phyloP scores from a whole-genome alignment of 2,113 vertebrate species.

The Channa argus region DNA sequence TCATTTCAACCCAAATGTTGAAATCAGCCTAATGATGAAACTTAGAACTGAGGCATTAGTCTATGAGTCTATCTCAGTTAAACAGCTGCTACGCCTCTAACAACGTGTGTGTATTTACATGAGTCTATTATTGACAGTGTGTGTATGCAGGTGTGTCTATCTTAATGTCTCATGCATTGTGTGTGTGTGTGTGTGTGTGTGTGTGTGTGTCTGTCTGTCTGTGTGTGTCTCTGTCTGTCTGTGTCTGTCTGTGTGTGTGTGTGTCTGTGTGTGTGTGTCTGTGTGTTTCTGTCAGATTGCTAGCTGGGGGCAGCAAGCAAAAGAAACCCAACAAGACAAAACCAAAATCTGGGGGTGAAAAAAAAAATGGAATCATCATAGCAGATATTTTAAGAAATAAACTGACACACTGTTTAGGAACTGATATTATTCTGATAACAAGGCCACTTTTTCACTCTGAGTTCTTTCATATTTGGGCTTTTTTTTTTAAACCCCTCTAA shows the following conservation, averaged over 20 bases:
- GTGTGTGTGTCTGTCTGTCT: constrained; percentile 3
- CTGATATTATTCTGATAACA: constrained; percentile 65
- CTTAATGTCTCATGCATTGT: not conserved
- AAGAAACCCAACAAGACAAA: constrained; percentile 45
- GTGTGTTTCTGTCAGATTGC: constrained; percentile 38
- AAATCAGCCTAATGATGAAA: constrained; percentile 58
- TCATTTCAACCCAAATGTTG: constrained; percentile 57
- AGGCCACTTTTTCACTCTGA: constrained; percentile 74
- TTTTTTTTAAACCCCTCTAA: constrained; percentile 22
- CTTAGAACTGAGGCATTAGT: constrained; percentile 57
- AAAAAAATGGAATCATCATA: constrained; percentile 74
- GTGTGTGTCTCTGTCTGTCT: constrained; percentile 5
- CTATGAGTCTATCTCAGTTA: constrained; percentile 23
- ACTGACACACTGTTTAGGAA: constrained; percentile 65
- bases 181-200: constrained; percentile 11
- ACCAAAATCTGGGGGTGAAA: constrained; percentile 7
- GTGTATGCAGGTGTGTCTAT: constrained; percentile 6
- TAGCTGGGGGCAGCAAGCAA: constrained; percentile 46
- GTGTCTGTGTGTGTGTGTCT: constrained; percentile 29
- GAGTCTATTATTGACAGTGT: not conserved
- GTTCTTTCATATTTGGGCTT: constrained; percentile 43
- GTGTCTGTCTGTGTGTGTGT: constrained; percentile 15
- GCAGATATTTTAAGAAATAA: constrained; percentile 54
- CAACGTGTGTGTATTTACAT: constrained; percentile 30
- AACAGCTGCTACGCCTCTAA: constrained; percentile 49